Evolutionary conservation across 2,888 invertebrate genomes (phyloP).

Genomic region (Rotaria sp.): DNA sequence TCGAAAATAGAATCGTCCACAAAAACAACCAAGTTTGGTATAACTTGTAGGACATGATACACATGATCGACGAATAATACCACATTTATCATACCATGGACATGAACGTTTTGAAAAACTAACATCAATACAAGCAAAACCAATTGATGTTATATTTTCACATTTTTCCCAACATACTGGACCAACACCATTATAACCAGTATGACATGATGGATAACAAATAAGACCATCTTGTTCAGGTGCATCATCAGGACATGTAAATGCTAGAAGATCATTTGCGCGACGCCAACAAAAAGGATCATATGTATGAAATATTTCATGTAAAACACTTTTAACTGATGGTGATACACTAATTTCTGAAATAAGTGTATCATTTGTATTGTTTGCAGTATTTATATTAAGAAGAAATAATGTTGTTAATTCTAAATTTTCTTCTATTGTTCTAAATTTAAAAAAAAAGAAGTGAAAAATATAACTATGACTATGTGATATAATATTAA

Average conservation of each 20-base stretch:
- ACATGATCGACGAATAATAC: background rate
- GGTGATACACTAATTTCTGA: background rate
- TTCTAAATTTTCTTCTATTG: background rate
- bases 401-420: no score
- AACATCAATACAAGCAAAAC: background rate
- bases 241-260: constrained; percentile 22
- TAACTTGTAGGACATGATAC: constrained; percentile 30
- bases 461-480: no score
- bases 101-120: background rate
- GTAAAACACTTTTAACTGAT: background rate
- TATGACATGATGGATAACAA: constrained; percentile 10
- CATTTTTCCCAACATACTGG: constrained; percentile 30
- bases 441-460: background rate
- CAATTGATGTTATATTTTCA: constrained; percentile 20
- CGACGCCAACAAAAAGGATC: background rate
- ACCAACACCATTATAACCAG: constrained; percentile 22
- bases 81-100: background rate
- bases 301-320: background rate
- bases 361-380: background rate
- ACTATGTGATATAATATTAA: background rate
- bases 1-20: constrained; percentile 18
- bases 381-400: no score
- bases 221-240: constrained; percentile 21
- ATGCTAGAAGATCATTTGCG: background rate
- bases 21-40: constrained; percentile 30